These are phyloP conservation scores for Meleagris gallopavo DNA, from an alignment of 2,113 vertebrate genomes.

Conservation along the genomic window DNA sequence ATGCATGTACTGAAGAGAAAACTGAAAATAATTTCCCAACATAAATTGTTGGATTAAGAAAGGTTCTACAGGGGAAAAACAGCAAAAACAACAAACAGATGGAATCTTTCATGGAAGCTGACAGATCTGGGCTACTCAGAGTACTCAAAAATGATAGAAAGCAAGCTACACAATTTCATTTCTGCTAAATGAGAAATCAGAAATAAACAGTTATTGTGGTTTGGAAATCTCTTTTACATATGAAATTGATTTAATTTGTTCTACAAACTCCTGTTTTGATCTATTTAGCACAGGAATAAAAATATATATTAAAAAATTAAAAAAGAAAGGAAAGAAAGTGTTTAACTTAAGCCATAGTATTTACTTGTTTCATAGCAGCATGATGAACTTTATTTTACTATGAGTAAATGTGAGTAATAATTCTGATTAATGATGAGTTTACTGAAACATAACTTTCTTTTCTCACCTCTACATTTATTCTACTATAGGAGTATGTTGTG, in stretches of 20 bases:
- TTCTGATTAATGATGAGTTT: neutral
- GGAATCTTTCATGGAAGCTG: neutral
- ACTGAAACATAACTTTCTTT: neutral
- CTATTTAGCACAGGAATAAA: neutral
- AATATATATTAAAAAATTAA: neutral
- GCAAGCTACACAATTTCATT: neutral
- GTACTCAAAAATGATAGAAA: neutral
- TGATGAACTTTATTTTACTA: neutral
- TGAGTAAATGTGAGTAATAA: neutral
- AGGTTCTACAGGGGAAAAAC: neutral
- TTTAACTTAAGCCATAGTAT: neutral
- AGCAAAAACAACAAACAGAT: neutral
- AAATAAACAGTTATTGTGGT: neutral
- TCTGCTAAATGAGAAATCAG: conserved; percentile 22
- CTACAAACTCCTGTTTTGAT: conserved; percentile 14
- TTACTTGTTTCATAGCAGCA: neutral
- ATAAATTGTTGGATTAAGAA: neutral
- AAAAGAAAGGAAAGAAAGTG: neutral
- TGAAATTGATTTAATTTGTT: conserved; percentile 38
- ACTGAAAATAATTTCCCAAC: neutral
- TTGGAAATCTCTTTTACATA: conserved; percentile 12
- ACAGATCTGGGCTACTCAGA: neutral
- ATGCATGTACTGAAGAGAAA: neutral
- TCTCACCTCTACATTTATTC: neutral
- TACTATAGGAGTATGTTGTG: neutral